phyloP scores from a whole-genome alignment of 2,113 vertebrate species.

The Cercocebus atys region DNA sequence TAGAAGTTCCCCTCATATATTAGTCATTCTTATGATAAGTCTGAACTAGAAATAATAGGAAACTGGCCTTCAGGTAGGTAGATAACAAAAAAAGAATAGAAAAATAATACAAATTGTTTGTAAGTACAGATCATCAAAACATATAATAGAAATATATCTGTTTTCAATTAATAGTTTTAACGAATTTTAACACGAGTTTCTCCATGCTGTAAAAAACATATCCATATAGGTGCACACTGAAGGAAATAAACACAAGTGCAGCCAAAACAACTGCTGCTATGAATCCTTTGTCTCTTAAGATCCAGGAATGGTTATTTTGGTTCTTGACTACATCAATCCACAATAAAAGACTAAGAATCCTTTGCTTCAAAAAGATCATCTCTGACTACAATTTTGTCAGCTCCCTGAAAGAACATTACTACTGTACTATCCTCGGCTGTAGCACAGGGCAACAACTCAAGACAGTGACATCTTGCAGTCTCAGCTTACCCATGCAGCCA shows the following conservation, averaged over 20 bases:
- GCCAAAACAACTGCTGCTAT: neutral
- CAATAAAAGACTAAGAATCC: neutral
- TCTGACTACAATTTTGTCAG: neutral
- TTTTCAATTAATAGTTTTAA: constrained; percentile 32
- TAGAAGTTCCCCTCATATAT: neutral
- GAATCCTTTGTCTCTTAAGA: neutral
- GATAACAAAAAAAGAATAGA: neutral
- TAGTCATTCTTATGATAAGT: neutral
- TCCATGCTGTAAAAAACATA: neutral
- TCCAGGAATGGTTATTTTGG: neutral
- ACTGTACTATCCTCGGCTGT: neutral
- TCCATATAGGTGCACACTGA: neutral
- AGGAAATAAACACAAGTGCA: neutral
- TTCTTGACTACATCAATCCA: neutral
- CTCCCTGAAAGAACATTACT: neutral
- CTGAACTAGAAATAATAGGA: neutral
- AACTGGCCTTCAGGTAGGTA: neutral
- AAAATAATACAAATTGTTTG: neutral
- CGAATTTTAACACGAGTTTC: constrained; percentile 30
- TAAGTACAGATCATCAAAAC: neutral
- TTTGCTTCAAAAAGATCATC: constrained; percentile 15
- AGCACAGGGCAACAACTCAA: neutral
- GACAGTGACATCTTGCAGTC: neutral
- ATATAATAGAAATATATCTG: neutral
- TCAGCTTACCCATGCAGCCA: neutral